Conservation (phyloP, 1,140 invertebrate species). For the Trissolcus basalis region DNA sequence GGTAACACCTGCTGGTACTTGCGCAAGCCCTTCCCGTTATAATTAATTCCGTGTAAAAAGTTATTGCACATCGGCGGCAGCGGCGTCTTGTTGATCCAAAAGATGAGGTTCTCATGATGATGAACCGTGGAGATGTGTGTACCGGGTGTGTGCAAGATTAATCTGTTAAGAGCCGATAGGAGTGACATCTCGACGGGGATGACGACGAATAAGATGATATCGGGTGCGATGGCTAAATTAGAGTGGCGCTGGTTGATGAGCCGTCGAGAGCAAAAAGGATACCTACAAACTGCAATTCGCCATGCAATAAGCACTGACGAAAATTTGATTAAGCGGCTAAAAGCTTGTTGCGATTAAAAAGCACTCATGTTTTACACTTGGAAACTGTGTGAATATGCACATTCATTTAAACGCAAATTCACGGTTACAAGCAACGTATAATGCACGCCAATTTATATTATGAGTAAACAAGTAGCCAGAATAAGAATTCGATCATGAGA, state of each 20-base stretch:
- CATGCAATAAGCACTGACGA: background rate
- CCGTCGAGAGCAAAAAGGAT: background rate
- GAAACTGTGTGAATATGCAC: background rate
- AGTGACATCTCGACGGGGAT: slow-evolving; percentile 40
- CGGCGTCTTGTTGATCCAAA: too few species aligned
- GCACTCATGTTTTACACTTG: background rate
- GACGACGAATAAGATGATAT: slow-evolving; percentile 50
- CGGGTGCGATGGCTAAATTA: slow-evolving; percentile 16
- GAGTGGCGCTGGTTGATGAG: too few species aligned
- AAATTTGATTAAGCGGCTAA: slow-evolving; percentile 19
- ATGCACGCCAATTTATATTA: too few species aligned
- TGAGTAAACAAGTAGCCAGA: too few species aligned
- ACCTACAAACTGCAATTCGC: slow-evolving; percentile 10
- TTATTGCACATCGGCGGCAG: too few species aligned
- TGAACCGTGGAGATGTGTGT: slow-evolving; percentile 17
- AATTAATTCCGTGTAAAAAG: too few species aligned
- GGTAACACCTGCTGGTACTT: too few species aligned
- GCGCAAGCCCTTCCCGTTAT: too few species aligned
- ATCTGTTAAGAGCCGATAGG: slow-evolving; percentile 47
- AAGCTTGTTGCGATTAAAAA: background rate
- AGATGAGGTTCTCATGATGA: too few species aligned
- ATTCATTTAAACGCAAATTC: background rate
- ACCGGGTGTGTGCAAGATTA: slow-evolving; percentile 26
- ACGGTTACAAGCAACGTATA: too few species aligned
- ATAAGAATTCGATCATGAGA: too few species aligned